These are phyloP conservation scores for Crocallis elinguaria DNA, from an alignment of 2,888 invertebrate genomes.

Conservation along the genomic window DNA sequence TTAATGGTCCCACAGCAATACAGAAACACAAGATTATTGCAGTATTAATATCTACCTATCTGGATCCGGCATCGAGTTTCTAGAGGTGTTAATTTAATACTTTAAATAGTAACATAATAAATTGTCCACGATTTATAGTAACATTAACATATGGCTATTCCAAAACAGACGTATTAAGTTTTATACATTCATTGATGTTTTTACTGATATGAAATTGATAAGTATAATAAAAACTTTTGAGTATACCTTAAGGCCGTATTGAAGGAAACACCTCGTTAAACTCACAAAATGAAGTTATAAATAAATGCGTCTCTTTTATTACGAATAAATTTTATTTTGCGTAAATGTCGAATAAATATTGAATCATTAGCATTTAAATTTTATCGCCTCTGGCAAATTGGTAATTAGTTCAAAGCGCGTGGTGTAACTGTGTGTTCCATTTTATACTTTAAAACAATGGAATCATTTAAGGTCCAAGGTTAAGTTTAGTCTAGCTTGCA, in stretches of 20 bases:
- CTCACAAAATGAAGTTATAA: conserved; percentile 56
- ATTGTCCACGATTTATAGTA: conserved; percentile 52
- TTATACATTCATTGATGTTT: conserved; percentile 49
- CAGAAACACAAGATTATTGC: conserved; percentile 24
- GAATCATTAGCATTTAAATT: conserved; percentile 24
- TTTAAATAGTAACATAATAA: conserved; percentile 51
- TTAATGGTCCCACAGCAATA: conserved; percentile 26
- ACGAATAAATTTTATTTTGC: conserved; percentile 55
- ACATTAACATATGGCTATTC: conserved; percentile 54
- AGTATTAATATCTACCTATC: conserved; percentile 33
- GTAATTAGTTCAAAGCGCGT: background rate
- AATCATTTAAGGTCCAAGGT: conserved; percentile 2
- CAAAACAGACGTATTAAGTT: conserved; percentile 49
- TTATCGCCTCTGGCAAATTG: conserved; percentile 14
- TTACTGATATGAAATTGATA: conserved; percentile 53
- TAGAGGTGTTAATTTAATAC: conserved; percentile 52
- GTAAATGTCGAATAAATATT: conserved; percentile 48
- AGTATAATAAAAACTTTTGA: conserved; percentile 53
- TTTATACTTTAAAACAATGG: conserved; percentile 3
- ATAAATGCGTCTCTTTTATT: conserved; percentile 47
- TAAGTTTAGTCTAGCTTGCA: conserved; percentile 4
- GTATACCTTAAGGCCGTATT: conserved; percentile 48
- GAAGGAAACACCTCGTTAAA: conserved; percentile 61
- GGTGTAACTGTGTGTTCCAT: too few species aligned
- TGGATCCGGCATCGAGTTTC: conserved; percentile 53